Base-by-base conservation (phyloP, 2,113 vertebrate genomes). In the Pelobates fuscus region DNA sequence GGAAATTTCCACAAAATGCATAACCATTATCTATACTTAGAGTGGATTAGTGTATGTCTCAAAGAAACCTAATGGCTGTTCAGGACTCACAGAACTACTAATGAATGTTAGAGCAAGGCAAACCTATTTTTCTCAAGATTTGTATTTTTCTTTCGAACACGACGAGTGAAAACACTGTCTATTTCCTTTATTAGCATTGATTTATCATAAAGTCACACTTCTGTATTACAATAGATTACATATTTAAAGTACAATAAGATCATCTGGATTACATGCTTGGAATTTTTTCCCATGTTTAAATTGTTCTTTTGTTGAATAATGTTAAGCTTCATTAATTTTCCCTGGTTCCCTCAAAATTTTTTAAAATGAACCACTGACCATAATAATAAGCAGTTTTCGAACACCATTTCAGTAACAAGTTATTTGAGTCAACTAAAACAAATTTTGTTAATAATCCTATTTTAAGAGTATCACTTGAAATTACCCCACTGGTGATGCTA, bases 11-110 rank as follows among this genome's bases (percentile, higher is more conserved):
- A 46, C 81, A 84, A 86, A 87, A 86, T 82, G 80, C 80, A 74
- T 82, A 60, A 70, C 86, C 87, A 91, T 92, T 91, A 90, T 89
- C 85, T 85, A 79, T 78, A 84, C 81, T 89, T 89, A 88, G 89
- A 89, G 88, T 81, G 86, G 82, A 87, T 89, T 86, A 83, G 86
- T 82, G 84, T 85, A 81, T 81, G 71, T 86, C 86, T 85, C 80
- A 84, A 81, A 89, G 81, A 91, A 91, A 89, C 87, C 52, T 89
- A 91, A 89, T 88, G 84, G 85, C 61, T 66, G 57, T 37, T 64
- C 57, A 43, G 57, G 18, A 82, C 82, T 68, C 5, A 0, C 81
- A 84, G 86, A 89, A 88, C 86, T 87, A 86, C 86, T 87, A 88
- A 89, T 90, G 84, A 92, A 84, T 86, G 78, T 83, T 78, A 84